Evolutionary conservation across 1,140 invertebrate genomes (phyloP).

Genomic region (Drosophila bifasciata): DNA sequence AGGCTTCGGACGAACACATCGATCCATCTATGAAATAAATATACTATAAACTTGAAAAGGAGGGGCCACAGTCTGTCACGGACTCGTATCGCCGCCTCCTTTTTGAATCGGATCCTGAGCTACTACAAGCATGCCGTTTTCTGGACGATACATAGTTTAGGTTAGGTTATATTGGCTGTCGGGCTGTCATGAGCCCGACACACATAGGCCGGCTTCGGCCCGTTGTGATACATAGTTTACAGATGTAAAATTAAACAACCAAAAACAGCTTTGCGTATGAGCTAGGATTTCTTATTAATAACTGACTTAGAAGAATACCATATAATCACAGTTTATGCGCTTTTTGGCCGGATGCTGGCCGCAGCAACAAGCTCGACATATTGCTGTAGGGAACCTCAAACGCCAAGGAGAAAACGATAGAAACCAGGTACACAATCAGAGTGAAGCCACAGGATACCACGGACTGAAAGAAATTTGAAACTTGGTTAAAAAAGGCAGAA

Average conservation of each 20-base stretch:
- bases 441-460: constrained; percentile 70
- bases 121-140: no score
- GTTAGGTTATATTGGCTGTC: no score
- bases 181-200: no score
- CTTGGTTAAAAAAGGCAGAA: constrained; percentile 8
- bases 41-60: no score
- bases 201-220: no score
- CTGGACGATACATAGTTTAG: no score
- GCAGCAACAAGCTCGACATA: constrained; percentile 65
- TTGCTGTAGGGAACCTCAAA: constrained; percentile 83
- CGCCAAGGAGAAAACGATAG: constrained; percentile 75
- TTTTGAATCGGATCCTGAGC: no score
- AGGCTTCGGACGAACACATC: no score
- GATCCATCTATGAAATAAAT: no score
- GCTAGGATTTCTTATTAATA: constrained; percentile 32
- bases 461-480: constrained; percentile 39
- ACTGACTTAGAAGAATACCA: constrained; percentile 46
- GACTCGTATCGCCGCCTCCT: no score
- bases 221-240: no score
- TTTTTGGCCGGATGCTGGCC: constrained; percentile 48
- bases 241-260: constrained; percentile 1
- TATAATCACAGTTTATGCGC: constrained; percentile 64
- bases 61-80: no score
- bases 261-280: constrained; percentile 8
- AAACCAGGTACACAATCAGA: constrained; percentile 71